Base-by-base conservation (phyloP, 2,888 invertebrate species). In the Drosophila robusta region DNA sequence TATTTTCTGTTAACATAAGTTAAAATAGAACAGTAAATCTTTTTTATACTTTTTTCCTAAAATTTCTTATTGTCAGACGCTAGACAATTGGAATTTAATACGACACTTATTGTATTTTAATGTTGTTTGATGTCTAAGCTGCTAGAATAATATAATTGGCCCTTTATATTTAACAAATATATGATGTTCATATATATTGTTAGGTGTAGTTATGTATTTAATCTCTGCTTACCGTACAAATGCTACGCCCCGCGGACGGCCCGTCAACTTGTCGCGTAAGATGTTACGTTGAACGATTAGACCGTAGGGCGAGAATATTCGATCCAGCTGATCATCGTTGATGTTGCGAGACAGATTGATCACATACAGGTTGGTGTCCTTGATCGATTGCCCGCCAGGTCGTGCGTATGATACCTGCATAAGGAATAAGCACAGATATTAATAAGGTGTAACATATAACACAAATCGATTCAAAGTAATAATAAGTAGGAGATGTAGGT, bases 311-410 rank as follows among this genome's bases (percentile, higher is more conserved):
- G 96, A 95, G 93, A 98, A 98, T 91, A 97, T 94, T 66, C 95
- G 94, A 89, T 97, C 95, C 63, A 98, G 93, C 87, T 97, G 96
- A 36, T 95, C 95, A 90, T 97, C 97, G 32, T 96, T 96, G 76
- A 97, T 94, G 87, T 96, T 95, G 79, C 96, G 95, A 57, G 98
- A 98, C 75, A 98, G 93, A 93, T 98, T 98, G 74, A 97, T 96
- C 64, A 98, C 96, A 92, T 98, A 98, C 56, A 98, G 94, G 92
- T 98, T 98, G 12, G 98, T 98, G 81, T 98, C 97, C 92, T 98
- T 98, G 89, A 97, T 97, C 78, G 96, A 96, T 77, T 98, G 97
- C 29, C 97, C 97, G 22, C 97, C 96, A 4, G 98, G 98, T 70
- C 98, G 94, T 12, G 98, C 97, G 92, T 96, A 97, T 36, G 98